These are phyloP conservation scores for Melopsittacus undulatus DNA, from an alignment of 2,797 vertebrate genomes.

Conservation along the genomic window DNA sequence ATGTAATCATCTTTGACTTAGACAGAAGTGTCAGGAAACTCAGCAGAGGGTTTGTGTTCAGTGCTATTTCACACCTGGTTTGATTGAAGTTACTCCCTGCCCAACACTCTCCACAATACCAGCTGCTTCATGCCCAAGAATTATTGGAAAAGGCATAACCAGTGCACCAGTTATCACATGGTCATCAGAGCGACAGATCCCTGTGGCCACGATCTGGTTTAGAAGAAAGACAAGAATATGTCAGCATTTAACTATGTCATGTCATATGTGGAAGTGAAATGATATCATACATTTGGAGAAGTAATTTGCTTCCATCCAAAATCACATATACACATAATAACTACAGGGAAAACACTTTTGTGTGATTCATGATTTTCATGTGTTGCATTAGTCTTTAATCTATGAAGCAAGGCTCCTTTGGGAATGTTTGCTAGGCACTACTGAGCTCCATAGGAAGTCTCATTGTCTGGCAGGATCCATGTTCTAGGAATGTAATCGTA, in stretches of 20 bases:
- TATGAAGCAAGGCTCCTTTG: not conserved
- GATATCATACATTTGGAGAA: not conserved
- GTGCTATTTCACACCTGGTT: conserved; percentile 79
- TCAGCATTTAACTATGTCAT: not conserved
- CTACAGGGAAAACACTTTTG: not conserved
- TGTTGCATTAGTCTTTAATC: not conserved
- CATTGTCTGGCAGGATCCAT: not conserved
- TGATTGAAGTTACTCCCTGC: conserved; percentile 87
- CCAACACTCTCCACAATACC: conserved; percentile 90
- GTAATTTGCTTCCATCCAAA: not conserved
- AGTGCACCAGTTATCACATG: conserved; percentile 82
- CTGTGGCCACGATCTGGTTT: conserved; percentile 84
- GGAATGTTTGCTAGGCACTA: not conserved
- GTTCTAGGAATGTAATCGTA: not conserved
- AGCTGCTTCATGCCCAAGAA: conserved; percentile 89
- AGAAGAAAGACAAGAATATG: not conserved
- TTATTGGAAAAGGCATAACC: conserved; percentile 83
- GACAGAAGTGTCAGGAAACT: not conserved
- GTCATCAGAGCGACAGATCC: conserved; percentile 90
- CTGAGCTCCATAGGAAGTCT: not conserved
- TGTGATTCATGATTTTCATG: not conserved
- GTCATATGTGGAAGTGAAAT: not conserved
- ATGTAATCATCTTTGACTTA: not conserved
- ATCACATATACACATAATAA: not conserved
- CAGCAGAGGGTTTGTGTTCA: not conserved